Evolutionary conservation across 2,888 invertebrate species (phyloP).

Genomic region (Bhutanitis thaidina): DNA sequence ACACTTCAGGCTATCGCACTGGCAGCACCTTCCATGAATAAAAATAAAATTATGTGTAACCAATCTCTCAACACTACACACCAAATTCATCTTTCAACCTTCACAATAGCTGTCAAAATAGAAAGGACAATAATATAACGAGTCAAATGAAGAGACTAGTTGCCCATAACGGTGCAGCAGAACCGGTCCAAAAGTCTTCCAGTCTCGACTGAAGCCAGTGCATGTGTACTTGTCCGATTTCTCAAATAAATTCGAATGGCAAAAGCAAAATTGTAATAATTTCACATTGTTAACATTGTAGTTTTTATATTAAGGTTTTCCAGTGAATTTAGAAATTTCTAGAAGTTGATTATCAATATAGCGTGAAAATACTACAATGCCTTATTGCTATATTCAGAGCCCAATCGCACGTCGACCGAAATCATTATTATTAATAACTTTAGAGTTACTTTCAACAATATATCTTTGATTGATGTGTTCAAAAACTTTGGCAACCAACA

Average conservation of each 20-base stretch:
- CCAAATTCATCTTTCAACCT: slow-evolving; percentile 11
- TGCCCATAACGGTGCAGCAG: slow-evolving; percentile 42
- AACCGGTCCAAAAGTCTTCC: slow-evolving; percentile 46
- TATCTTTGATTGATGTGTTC: too few species aligned
- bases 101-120: slow-evolving; percentile 19
- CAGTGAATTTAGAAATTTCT: too few species aligned
- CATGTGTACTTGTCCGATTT: slow-evolving; percentile 24
- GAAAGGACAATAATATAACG: slow-evolving; percentile 21
- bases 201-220: slow-evolving; percentile 24
- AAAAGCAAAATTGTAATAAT: not conserved
- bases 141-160: slow-evolving; percentile 25
- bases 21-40: not conserved
- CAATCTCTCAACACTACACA: not conserved
- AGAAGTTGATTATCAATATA: too few species aligned
- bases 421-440: too few species aligned
- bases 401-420: too few species aligned
- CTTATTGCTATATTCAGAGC: too few species aligned
- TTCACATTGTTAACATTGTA: not conserved
- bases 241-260: slow-evolving; percentile 3
- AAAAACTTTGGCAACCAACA: too few species aligned
- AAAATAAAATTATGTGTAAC: not conserved
- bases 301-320: too few species aligned
- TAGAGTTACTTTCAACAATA: too few species aligned
- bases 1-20: slow-evolving; percentile 8
- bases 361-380: too few species aligned